phyloP scores from a whole-genome alignment of 2,888 invertebrate species.

The Ectemnius continuus region DNA sequence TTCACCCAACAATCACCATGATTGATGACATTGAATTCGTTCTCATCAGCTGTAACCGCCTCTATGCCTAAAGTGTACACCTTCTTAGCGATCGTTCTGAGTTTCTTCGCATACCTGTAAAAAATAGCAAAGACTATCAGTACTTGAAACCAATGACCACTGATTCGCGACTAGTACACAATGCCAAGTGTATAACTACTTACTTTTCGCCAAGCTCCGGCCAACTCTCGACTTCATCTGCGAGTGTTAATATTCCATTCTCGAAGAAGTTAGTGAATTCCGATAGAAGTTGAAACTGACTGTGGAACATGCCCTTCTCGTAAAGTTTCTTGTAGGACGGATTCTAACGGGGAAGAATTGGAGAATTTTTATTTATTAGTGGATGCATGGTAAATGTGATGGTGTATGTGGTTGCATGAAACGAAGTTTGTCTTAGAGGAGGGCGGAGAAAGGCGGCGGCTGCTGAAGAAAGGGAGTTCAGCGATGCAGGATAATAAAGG shows the following conservation, averaged over 20 bases:
- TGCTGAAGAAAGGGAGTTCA: no score
- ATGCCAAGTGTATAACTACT: no score
- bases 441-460: no score
- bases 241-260: conserved; percentile 44
- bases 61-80: conserved; percentile 41
- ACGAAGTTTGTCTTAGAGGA: no score
- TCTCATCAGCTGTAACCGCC: conserved; percentile 8
- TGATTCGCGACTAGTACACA: no score
- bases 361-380: no score
- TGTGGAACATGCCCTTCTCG: conserved; percentile 60
- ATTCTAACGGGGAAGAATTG: conserved; percentile 51
- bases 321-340: conserved; percentile 58
- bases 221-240: conserved; percentile 58
- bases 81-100: conserved; percentile 43
- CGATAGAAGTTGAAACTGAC: conserved; percentile 3
- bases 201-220: conserved; percentile 62
- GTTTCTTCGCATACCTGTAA: conserved; percentile 60
- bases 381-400: no score
- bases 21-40: conserved; percentile 71
- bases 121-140: no score
- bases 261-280: conserved; percentile 56
- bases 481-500: no score
- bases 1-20: conserved; percentile 75
- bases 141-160: no score
- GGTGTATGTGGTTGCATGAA: no score